phyloP scores from a whole-genome alignment of 2,797 vertebrate genomes.

The Eidolon dupreanum region DNA sequence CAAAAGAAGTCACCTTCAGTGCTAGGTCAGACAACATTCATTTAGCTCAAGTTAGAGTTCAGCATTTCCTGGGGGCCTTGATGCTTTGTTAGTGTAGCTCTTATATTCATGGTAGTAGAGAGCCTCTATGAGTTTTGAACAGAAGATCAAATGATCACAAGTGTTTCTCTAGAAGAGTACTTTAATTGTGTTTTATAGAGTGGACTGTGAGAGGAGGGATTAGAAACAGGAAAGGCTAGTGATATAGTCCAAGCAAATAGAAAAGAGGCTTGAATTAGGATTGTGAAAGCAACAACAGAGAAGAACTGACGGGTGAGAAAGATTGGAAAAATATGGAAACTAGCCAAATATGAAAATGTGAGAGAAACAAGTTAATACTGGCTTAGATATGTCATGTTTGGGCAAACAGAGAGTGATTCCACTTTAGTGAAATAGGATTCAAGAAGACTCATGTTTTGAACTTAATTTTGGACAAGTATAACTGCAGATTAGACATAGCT shows the following conservation, averaged over 20 bases:
- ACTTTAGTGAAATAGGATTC: neutral
- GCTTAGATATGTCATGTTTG: neutral
- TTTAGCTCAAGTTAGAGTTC: neutral
- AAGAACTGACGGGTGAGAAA: neutral
- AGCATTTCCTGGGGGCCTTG: neutral
- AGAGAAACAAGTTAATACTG: neutral
- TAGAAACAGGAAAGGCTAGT: neutral
- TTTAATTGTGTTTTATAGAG: neutral
- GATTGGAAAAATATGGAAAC: neutral
- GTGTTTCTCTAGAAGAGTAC: neutral
- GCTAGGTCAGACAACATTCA: neutral
- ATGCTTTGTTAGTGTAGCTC: neutral
- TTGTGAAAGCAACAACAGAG: neutral
- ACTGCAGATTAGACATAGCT: neutral
- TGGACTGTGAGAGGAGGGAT: neutral
- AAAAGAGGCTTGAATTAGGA: neutral
- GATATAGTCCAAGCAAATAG: neutral
- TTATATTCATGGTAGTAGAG: neutral
- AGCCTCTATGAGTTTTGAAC: neutral
- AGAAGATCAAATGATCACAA: neutral
- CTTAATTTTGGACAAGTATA: neutral
- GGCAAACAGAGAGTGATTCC: neutral
- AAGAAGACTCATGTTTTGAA: neutral
- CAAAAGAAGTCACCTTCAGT: neutral
- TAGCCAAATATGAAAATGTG: neutral